Base-by-base conservation (phyloP, 1,140 invertebrate genomes). In the Bombus sibiricus region DNA sequence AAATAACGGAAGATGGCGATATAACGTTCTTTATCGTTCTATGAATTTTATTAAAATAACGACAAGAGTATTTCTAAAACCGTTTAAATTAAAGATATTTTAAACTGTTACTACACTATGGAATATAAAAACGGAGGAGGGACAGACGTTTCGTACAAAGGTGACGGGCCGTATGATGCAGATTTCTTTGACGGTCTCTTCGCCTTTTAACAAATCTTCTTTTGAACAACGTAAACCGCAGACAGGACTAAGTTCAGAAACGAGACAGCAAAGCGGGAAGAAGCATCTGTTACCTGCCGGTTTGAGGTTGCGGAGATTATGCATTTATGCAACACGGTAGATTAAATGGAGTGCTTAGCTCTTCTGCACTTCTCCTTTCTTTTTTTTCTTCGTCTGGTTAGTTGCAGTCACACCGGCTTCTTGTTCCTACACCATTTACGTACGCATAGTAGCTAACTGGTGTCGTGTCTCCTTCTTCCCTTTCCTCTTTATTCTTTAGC, bases 261-360 rank as follows among this genome's bases (percentile, higher is more conserved):
- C 68, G 64, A 84, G 82, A 39, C 37, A 39, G 32, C 39, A 85
- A 72, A 81, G 47, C 66, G 82, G 41, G 72, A 84, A 88, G 84
- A 68, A 89, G 81, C 86, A 57, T 68, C 83, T 85, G 72, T 85
- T 80, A 85, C 83, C 75, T 85, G 83, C 76, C 75, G 79, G 83
- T 84, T 90, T 71, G 86, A 74, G 71, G 72, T 80, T 81, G 84
- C 77, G 78, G 81, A 86, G 83, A 90, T 91, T 91, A 92, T 92
- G 90, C 86, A 91, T 91, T 92, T 92, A 92, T 91, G 89, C 90
- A 91, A 91, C 89, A 88, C 86, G 86, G 88, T 92, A 88, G 88
- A 92, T 92, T 91, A 90, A 92, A 88, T 88, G 86, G 81, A 90
- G 88, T 88, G 85, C 89, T 90, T 82, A 88, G 79, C 80, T 74